phyloP scores from a whole-genome alignment of 2,113 vertebrate genomes.

The Passer montanus region DNA sequence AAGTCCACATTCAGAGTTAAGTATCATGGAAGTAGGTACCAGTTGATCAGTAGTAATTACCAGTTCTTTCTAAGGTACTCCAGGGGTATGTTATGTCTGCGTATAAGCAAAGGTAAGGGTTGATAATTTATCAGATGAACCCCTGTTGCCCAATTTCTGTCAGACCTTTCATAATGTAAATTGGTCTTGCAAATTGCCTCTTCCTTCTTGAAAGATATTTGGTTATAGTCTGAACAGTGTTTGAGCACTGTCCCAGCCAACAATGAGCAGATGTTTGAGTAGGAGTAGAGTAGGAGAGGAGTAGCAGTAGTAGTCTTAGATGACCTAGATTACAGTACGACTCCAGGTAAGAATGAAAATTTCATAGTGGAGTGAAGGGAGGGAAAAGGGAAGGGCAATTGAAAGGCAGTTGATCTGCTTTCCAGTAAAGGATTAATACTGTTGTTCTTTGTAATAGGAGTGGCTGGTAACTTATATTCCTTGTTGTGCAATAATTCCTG shows the following conservation, averaged over 20 bases:
- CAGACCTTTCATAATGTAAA: not conserved
- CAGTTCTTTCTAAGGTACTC: not conserved
- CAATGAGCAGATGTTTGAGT: not conserved
- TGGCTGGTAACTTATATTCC: not conserved
- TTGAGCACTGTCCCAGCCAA: not conserved
- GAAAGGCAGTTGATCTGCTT: not conserved
- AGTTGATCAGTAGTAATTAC: not conserved
- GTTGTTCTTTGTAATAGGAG: not conserved
- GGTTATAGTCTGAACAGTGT: not conserved
- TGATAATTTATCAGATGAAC: not conserved
- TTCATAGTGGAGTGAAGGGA: not conserved
- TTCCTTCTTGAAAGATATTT: not conserved
- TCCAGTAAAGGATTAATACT: constrained; percentile 12
- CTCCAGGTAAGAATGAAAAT: not conserved
- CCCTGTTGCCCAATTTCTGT: not conserved
- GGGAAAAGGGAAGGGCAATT: not conserved
- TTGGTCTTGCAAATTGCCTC: not conserved
- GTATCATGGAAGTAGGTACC: not conserved
- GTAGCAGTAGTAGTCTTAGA: not conserved
- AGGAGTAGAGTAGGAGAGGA: not conserved
- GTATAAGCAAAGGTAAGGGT: not conserved
- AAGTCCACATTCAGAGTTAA: not conserved
- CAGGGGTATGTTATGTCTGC: rapidly evolving
- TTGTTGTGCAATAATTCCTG: constrained; percentile 12
- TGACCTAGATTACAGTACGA: rapidly evolving